A percentile compares a stretch with the other conserved stretches of the same genome.
These are phyloP conservation scores for Anorthoa munda DNA, from an alignment of 2,888 invertebrate genomes.

Conservation along the genomic window DNA sequence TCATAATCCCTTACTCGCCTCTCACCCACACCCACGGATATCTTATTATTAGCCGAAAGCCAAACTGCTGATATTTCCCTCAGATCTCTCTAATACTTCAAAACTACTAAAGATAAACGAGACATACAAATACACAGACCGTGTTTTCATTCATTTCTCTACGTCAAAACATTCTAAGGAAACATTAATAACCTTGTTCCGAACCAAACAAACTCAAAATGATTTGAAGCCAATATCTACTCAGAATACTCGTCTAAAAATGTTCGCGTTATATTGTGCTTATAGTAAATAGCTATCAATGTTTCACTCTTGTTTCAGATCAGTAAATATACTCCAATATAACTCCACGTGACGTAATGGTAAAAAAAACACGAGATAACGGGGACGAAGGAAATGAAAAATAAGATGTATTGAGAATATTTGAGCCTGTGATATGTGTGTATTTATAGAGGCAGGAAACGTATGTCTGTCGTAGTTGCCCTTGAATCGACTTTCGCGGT, in stretches of 20 bases:
- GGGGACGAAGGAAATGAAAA: slow-evolving; percentile 16
- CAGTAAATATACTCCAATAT: slow-evolving; percentile 54
- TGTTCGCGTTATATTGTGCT: slow-evolving; percentile 40
- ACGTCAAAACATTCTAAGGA: slow-evolving; percentile 43
- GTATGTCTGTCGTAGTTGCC: slow-evolving; percentile 78
- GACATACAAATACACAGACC: slow-evolving; percentile 17
- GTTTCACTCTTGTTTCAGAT: slow-evolving; percentile 48
- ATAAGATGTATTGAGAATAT: slow-evolving; percentile 48
- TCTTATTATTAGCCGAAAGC: slow-evolving; percentile 52
- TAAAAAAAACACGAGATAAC: slow-evolving; percentile 44
- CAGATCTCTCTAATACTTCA: slow-evolving; percentile 40
- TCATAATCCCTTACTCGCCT: slow-evolving; percentile 43
- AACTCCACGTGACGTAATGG: slow-evolving; percentile 49
- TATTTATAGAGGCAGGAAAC: slow-evolving; percentile 70
- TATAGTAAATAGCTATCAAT: slow-evolving; percentile 62
- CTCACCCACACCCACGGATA: slow-evolving; percentile 47
- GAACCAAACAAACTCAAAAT: slow-evolving; percentile 54
- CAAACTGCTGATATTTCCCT: slow-evolving; percentile 28
- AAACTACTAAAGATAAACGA: slow-evolving; percentile 23
- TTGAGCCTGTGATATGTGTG: slow-evolving; percentile 55
- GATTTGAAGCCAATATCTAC: slow-evolving; percentile 55
- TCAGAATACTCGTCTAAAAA: slow-evolving; percentile 55
- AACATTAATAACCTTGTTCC: slow-evolving; percentile 48
- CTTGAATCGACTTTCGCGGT: slow-evolving; percentile 77
- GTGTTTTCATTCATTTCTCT: slow-evolving; percentile 37